Conservation (phyloP, 2,113 vertebrate species). For the Micronisus gabar region DNA sequence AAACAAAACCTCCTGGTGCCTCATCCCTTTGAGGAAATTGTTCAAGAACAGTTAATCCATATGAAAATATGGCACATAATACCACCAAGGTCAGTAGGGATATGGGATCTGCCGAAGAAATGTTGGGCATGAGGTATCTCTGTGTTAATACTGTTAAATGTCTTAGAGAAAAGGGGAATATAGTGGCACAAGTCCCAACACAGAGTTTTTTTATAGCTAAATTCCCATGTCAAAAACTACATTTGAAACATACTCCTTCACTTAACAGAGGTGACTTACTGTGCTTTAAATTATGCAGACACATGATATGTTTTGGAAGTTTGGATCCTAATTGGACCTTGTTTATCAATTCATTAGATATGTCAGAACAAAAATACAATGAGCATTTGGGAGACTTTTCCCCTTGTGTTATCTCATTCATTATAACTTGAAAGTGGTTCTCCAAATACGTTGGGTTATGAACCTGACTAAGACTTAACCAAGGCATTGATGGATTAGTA, state of each 20-base stretch:
- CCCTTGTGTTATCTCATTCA: neutral
- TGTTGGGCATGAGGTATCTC: neutral
- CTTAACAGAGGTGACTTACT: neutral
- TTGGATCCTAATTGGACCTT: neutral
- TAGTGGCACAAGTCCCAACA: neutral
- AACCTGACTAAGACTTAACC: neutral
- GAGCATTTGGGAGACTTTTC: neutral
- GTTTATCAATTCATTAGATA: neutral
- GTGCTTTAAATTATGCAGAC: neutral
- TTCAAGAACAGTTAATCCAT: constrained; percentile 32
- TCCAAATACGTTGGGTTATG: neutral
- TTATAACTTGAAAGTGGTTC: neutral
- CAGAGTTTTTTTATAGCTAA: neutral
- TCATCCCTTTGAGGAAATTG: constrained; percentile 12
- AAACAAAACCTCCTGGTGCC: neutral
- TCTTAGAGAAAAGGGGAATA: neutral
- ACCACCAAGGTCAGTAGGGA: neutral
- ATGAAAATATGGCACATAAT: constrained; percentile 9
- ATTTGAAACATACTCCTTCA: neutral
- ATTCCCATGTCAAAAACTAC: neutral
- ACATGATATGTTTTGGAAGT: neutral
- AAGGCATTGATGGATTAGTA: neutral
- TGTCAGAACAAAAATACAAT: neutral
- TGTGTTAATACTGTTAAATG: neutral
- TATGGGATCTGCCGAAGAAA: neutral